Base-by-base conservation (phyloP, 2,888 invertebrate species). In the Pantelozetes paolii region DNA sequence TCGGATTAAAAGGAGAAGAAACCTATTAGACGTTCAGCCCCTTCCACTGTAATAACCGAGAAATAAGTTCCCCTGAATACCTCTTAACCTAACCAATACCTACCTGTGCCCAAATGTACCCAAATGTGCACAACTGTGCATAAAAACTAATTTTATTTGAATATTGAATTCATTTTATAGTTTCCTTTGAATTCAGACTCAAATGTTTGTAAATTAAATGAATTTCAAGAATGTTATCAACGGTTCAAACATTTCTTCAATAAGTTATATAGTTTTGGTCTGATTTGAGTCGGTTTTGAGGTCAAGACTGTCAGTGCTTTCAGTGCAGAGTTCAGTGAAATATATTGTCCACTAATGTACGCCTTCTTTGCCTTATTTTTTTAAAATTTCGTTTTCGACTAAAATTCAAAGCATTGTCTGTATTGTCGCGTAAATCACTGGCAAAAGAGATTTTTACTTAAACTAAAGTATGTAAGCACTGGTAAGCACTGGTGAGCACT, bases 401-500 rank as follows among this genome's bases (percentile, higher is more conserved):
- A 62, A 62, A 62, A 62, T 62, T 32, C 15, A 62, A 62, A n/a
- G n/a, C n/a, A 57, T 57, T 57, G 28, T 57, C 57, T 57, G 57
- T 57, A 62, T 62, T 62, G 62, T 62, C 62, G 62, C 36, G 62
- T 62, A 62, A 62, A 62, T 62, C 32, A 62, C n/a, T 62, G 13
- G 28, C 32, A 62, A 62, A 62, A n/a, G 62, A 30, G 32, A 36
- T 36, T n/a, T 62, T 62, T 62, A 62, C 13, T 32, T 32, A 32
- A 18, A n/a, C n/a, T n/a, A n/a, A n/a, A n/a, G n/a, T n/a, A n/a
- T n/a, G n/a, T n/a, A n/a, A n/a, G n/a, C n/a, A n/a, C n/a, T n/a
- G n/a, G n/a, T n/a, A n/a, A n/a, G n/a, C n/a, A n/a, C n/a, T 36
- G 15, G 62, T 32, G 28, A 62, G 62, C n/a, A 62, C 62, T 62